Conservation (phyloP, 2,888 invertebrate genomes). For the Allacma fusca region DNA sequence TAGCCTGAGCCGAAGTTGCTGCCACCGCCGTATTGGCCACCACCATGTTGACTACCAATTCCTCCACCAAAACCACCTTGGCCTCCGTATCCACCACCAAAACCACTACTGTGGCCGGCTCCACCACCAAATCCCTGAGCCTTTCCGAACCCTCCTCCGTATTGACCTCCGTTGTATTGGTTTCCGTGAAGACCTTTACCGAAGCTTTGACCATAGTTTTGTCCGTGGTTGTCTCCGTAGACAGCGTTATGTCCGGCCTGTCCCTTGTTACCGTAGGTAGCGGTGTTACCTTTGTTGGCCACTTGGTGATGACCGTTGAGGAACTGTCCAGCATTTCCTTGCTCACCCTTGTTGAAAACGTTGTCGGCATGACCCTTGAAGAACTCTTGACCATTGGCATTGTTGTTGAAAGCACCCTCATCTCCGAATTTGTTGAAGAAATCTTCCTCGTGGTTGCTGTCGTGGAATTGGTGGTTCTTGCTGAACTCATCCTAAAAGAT, state of each 20-base stretch:
- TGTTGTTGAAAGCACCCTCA: constrained; percentile 60
- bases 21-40: constrained; percentile 43
- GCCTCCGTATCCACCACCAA: constrained; percentile 41
- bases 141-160: constrained; percentile 52
- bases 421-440: constrained; percentile 60
- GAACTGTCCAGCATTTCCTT: constrained; percentile 54
- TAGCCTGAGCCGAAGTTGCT: too few species aligned
- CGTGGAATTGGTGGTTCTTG: constrained; percentile 59
- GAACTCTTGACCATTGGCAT: constrained; percentile 56
- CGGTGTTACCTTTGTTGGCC: constrained; percentile 54
- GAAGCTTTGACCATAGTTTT: constrained; percentile 53
- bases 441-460: constrained; percentile 55
- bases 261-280: constrained; percentile 54
- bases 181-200: constrained; percentile 57
- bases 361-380: constrained; percentile 59
- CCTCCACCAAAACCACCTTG: constrained; percentile 10
- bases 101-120: constrained; percentile 47
- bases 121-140: constrained; percentile 54
- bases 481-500: constrained; percentile 59
- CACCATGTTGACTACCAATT: constrained; percentile 1
- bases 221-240: constrained; percentile 50
- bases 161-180: constrained; percentile 55
- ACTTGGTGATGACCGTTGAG: constrained; percentile 56
- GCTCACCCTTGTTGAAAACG: constrained; percentile 54
- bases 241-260: constrained; percentile 52